Percentiles rank a stretch among this genome's conserved stretches.
Conservation (phyloP, 2,113 vertebrate species). For the Rhineura floridana region DNA sequence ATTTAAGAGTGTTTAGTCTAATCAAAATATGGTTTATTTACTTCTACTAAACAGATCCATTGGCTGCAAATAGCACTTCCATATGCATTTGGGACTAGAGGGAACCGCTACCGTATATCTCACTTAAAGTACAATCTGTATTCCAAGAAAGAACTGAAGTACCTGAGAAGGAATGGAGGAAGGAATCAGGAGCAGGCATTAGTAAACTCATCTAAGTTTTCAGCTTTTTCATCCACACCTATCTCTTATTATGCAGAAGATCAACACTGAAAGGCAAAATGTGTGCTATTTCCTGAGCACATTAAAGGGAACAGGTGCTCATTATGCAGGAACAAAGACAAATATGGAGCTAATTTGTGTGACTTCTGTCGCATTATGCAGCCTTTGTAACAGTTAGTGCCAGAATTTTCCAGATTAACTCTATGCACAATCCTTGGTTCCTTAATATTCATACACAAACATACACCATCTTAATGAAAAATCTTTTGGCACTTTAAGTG, state of each 20-base stretch:
- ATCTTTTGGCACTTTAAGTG: background rate
- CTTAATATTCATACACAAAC: background rate
- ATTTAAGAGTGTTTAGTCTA: background rate
- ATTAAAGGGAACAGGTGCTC: constrained; percentile 19
- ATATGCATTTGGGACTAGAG: background rate
- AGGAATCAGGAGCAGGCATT: background rate
- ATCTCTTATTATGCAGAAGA: background rate
- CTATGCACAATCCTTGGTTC: accelerated
- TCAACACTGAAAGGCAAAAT: background rate
- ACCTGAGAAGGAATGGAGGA: too few relatives aligned
- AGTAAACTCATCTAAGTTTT: background rate
- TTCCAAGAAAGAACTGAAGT: background rate
- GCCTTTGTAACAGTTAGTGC: background rate
- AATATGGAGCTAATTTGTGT: background rate
- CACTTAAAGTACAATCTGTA: background rate
- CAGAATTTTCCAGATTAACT: accelerated
- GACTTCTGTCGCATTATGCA: background rate
- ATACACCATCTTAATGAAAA: background rate
- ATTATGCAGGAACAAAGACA: background rate
- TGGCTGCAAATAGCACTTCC: background rate
- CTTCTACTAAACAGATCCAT: background rate
- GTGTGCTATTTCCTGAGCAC: background rate
- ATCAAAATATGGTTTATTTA: background rate
- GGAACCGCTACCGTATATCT: background rate
- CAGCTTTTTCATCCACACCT: background rate